Evolutionary conservation across 2,888 invertebrate species (phyloP).

Genomic region (Celastrina argiolus): DNA sequence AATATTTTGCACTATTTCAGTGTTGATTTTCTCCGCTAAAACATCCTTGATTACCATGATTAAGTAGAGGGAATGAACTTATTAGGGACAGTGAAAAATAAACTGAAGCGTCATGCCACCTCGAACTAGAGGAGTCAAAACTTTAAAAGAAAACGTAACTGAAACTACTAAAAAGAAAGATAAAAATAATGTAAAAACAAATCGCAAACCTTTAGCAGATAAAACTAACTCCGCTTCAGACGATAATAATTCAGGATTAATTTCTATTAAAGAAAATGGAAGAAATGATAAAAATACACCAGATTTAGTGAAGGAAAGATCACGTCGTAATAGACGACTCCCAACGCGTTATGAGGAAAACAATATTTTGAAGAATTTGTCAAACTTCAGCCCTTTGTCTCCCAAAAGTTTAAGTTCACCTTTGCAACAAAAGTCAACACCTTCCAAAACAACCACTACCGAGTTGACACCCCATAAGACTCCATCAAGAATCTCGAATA

Average conservation of each 20-base stretch:
- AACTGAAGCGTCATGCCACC: constrained; percentile 56
- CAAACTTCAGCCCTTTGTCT: constrained; percentile 31
- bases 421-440: constrained; percentile 20
- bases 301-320: constrained; percentile 34
- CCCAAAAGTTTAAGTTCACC: constrained; percentile 34
- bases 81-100: neutral
- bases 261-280: constrained; percentile 33
- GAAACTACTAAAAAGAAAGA: constrained; percentile 33
- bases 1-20: neutral
- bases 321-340: constrained; percentile 50
- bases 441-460: neutral
- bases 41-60: neutral
- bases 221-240: constrained; percentile 69
- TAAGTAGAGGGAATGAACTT: neutral
- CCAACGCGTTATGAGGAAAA: constrained; percentile 52
- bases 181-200: neutral
- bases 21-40: neutral
- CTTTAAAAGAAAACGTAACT: constrained; percentile 54
- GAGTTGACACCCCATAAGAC: constrained; percentile 37
- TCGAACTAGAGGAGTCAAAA: constrained; percentile 52
- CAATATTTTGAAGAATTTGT: constrained; percentile 41
- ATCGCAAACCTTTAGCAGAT: constrained; percentile 55
- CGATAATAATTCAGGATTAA: constrained; percentile 48
- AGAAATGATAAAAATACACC: constrained; percentile 31
- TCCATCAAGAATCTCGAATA: constrained; percentile 40